Conservation (phyloP, 2,888 invertebrate genomes). For the Aphidius colemani region DNA sequence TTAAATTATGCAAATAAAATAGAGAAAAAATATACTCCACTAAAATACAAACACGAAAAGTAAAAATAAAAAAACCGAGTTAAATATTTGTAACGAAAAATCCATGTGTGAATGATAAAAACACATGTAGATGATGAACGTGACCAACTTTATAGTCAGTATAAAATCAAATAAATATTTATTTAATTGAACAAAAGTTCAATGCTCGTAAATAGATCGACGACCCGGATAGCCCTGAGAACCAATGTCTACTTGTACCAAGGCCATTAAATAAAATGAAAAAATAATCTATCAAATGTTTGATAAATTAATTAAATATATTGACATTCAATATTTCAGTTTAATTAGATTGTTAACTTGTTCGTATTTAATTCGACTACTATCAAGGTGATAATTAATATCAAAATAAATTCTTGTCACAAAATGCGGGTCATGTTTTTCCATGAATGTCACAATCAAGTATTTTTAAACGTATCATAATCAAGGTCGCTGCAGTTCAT, state of each 20-base stretch:
- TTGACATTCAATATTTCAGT: too few species aligned
- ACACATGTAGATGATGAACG: background rate
- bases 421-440: constrained; percentile 46
- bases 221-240: constrained; percentile 30
- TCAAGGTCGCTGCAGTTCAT: background rate
- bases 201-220: constrained; percentile 20
- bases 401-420: background rate
- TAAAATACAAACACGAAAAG: background rate
- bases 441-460: constrained; percentile 23
- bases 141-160: background rate
- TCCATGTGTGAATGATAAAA: background rate
- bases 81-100: too few species aligned
- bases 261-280: background rate
- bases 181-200: constrained; percentile 22
- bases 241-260: constrained; percentile 1
- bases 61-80: background rate
- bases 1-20: background rate
- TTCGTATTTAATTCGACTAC: background rate
- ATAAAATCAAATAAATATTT: background rate
- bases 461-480: constrained; percentile 5
- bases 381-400: too few species aligned
- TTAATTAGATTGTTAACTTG: constrained; percentile 19
- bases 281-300: too few species aligned
- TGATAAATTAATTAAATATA: too few species aligned
- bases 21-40: background rate